Evolutionary conservation across 92 coral and sea anemone species (phyloP), one percentile per base, ranked within the genome.

Genomic region (Palythoa grandis): DNA sequence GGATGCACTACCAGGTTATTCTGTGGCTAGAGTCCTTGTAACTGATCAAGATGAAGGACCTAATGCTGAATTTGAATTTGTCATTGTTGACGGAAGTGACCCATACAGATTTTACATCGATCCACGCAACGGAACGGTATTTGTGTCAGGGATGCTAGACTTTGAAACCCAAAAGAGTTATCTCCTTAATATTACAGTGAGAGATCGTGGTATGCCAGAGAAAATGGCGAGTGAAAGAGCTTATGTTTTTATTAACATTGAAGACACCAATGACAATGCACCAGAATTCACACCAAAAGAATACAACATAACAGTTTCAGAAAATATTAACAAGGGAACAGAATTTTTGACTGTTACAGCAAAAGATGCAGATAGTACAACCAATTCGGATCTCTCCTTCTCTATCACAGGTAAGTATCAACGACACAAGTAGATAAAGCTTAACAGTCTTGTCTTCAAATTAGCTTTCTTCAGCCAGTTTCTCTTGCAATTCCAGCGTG

Each of bases 101-200:
- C 98, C 99, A 1, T 85, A 86, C 73, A 91, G 88, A 76, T 97
- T 97, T 78, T 95, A 97, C 82, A 90, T 97, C 53, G 87, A 93
- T 79, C 99, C 98, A 10, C 82, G 82, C 7, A 93, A 89, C 37
- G 99, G 99, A 16, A 88, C 87, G 2, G 92, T 97, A 16, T 92
- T 88, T n/a, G 99, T 97, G 17, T 92, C 98, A 1, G 99, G 99
- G 11, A 75, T 93, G 9, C 90, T 97, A 37, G 98, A 95, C 76
- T 91, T 82, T 76, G 98, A 94, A 35, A 86, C 89, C 23, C 92
- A 90, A 76, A 88, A 89, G 76, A 57, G 77, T 2, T 96, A 92
- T 76, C 89, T 90, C 77, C 86, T 96, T 50, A 96, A 93, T 19
- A 92, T 96, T 15, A 89, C 88, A 40, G 95, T 96, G 22, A 83